Evolutionary conservation across 2,113 vertebrate genomes (phyloP).

Genomic region (Miniopterus natalensis): DNA sequence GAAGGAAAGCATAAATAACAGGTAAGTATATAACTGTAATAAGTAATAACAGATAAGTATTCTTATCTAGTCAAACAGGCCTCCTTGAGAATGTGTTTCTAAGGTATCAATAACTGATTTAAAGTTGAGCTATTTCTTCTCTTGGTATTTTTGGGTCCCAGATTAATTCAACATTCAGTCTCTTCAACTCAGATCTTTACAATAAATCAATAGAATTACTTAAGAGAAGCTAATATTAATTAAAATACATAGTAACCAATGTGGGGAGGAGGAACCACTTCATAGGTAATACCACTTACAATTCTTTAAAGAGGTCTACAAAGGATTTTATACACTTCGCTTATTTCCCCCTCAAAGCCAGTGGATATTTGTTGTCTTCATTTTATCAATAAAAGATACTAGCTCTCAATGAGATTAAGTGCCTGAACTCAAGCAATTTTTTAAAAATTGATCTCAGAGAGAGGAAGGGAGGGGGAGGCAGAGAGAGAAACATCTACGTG

Average conservation of each 20-base stretch:
- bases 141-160: background rate
- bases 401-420: background rate
- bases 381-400: slow-evolving; percentile 14
- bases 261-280: background rate
- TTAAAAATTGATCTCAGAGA: too few species aligned
- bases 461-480: too few species aligned
- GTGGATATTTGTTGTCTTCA: background rate
- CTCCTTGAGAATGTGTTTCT: slow-evolving; percentile 3
- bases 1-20: slow-evolving; percentile 21
- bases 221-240: slow-evolving; percentile 27
- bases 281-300: background rate
- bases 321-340: background rate
- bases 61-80: background rate
- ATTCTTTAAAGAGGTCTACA: background rate
- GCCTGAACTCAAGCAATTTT: background rate
- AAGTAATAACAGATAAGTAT: background rate
- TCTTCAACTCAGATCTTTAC: slow-evolving; percentile 42
- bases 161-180: slow-evolving; percentile 18
- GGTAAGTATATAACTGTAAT: too few species aligned
- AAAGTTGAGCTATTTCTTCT: background rate
- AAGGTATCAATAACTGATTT: background rate
- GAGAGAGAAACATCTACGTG: too few species aligned
- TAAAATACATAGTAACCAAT: slow-evolving; percentile 34
- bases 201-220: background rate
- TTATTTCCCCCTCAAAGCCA: slow-evolving; percentile 20